Percentiles rank a stretch among this genome's conserved stretches.
phyloP scores from a whole-genome alignment of 2,797 vertebrate species.

The Dipus sagitta region DNA sequence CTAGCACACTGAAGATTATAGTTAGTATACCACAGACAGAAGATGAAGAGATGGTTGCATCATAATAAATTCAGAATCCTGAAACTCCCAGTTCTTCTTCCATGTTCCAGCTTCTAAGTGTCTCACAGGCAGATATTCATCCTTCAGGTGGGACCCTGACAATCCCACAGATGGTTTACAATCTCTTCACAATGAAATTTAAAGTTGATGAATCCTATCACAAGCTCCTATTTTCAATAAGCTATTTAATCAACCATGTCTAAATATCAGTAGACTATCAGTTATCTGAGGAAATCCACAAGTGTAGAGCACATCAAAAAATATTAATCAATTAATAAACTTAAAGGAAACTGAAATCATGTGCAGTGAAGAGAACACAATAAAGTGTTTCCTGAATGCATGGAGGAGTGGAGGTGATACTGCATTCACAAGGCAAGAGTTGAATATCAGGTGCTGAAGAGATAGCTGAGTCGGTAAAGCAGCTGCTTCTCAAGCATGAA shows the following conservation, averaged over 20 bases:
- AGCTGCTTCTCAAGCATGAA: no score
- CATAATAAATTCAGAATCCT: neutral
- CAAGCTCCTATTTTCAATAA: neutral
- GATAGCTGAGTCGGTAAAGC: no score
- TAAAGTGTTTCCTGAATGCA: neutral
- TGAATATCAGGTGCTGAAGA: no score
- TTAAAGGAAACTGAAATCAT: neutral
- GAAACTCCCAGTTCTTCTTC: neutral
- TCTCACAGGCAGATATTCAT: neutral
- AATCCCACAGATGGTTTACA: neutral
- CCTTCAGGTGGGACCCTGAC: neutral
- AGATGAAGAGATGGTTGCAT: neutral
- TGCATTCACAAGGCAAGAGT: neutral
- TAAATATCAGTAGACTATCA: neutral
- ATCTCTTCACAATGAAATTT: neutral
- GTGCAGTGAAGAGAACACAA: neutral
- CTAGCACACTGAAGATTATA: neutral
- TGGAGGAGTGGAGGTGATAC: neutral
- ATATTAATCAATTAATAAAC: neutral
- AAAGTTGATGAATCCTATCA: neutral
- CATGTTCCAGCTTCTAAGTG: neutral
- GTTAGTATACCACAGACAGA: neutral
- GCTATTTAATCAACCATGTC: neutral
- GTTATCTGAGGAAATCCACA: neutral
- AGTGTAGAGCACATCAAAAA: neutral